Evolutionary conservation across 2,888 invertebrate species (phyloP), one percentile per base, ranked within the genome.

Genomic region (Scaptomyza caliginosa): DNA sequence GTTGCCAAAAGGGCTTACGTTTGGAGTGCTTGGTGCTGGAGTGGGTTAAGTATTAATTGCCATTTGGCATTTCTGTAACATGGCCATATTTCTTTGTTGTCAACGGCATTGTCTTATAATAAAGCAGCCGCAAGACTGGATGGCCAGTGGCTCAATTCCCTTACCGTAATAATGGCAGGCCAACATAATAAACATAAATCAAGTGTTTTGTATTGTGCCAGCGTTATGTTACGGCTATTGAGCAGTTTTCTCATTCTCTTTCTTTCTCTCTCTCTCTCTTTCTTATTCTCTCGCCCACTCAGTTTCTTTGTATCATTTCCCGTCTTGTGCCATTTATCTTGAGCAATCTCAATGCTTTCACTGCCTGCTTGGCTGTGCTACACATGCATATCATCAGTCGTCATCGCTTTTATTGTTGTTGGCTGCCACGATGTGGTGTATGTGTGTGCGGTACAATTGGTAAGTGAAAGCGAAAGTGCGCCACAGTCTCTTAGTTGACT

Each of bases 151-250:
- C 46, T 46, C 3, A 10, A 13, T 19, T 10, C 13, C 45, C 13
- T 13, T 19, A 40, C 30, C 59, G 46, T 39, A 50, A 68, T 75
- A 81, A 83, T 82, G 81, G 69, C 83, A 82, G 77, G 63, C 63
- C 77, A 79, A 67, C 84, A 82, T 83, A 83, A 82, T 81, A 83
- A 82, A 83, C 79, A 82, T 82, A 82, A 83, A 82, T 82, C 82
- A 83, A 81, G 77, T 77, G 75, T 65, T 45, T 65, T 65, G 69
- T 62, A 72, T 78, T 77, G 81, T 78, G 55, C 32, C 13, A 34
- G 34, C 34, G 48, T 62, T 54, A 39, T 59, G 51, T 52, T 30
- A 6, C n/a, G 49, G 70, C 40, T 56, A 70, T 70, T 63, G 63
- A 65, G 55, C 65, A 54, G 8, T 8, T 46, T 13, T 13, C 32